Conservation (phyloP, 2,888 invertebrate species). For the Leptogaster cylindrica region DNA sequence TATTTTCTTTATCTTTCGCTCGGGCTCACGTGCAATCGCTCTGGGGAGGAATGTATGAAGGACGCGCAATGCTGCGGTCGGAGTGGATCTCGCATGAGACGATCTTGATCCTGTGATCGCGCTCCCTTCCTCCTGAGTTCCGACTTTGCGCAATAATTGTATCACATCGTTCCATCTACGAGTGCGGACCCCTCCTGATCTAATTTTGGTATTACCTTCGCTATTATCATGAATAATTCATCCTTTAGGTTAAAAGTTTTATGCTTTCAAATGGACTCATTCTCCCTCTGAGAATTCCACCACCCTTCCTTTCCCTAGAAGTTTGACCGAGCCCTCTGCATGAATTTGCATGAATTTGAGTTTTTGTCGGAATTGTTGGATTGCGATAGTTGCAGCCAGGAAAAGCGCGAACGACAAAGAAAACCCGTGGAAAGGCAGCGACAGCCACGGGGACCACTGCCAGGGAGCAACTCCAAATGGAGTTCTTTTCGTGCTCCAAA, state of each 20-base stretch:
- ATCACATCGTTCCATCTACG: not conserved
- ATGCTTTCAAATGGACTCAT: not conserved
- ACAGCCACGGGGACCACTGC: too few relatives aligned
- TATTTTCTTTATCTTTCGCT: too few relatives aligned
- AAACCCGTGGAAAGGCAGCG: too few relatives aligned
- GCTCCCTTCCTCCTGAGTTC: not conserved
- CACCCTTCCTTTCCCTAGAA: not conserved
- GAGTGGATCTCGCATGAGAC: conserved; percentile 1
- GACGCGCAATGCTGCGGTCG: too few relatives aligned
- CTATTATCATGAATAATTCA: not conserved
- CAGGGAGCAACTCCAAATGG: too few relatives aligned
- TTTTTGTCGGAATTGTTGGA: too few relatives aligned
- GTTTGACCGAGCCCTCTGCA: not conserved
- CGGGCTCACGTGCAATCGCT: too few relatives aligned
- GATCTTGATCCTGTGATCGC: conserved; percentile 3
- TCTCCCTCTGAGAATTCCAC: not conserved
- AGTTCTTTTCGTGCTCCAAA: too few relatives aligned
- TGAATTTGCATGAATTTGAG: not conserved
- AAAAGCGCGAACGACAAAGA: too few relatives aligned
- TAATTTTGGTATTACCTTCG: not conserved
- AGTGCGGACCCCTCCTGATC: not conserved
- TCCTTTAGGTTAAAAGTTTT: not conserved
- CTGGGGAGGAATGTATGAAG: too few relatives aligned
- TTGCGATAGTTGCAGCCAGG: too few relatives aligned
- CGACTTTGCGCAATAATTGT: not conserved